Evolutionary conservation across 1,140 invertebrate species (phyloP).

Genomic region (Centruroides sculpturatus): DNA sequence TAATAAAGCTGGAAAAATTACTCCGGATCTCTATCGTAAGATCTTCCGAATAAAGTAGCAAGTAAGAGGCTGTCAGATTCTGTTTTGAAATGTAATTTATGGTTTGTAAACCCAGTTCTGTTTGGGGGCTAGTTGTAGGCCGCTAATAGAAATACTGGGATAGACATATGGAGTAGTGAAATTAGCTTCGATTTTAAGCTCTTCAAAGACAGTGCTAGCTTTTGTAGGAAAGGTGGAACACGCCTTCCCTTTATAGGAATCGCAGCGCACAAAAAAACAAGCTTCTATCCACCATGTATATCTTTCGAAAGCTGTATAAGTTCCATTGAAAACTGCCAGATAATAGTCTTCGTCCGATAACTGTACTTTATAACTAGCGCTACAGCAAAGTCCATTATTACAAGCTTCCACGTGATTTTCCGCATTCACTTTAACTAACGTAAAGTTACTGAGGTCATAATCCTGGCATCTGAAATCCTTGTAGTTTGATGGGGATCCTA

Average conservation of each 20-base stretch:
- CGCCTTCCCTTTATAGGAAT: neutral
- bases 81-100: too few species aligned
- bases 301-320: neutral
- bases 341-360: conserved; percentile 2
- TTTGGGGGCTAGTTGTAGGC: neutral
- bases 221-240: conserved; percentile 3
- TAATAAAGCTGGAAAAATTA: too few species aligned
- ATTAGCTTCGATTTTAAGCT: neutral
- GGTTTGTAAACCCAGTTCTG: neutral
- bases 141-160: neutral
- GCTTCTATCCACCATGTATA: conserved; percentile 3
- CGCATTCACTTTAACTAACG: conserved; percentile 1
- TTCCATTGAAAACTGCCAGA: neutral
- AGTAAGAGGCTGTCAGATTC: too few species aligned
- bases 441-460: neutral
- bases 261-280: conserved; percentile 4
- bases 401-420: conserved; percentile 3
- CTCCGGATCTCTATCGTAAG: too few species aligned
- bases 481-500: neutral
- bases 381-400: conserved; percentile 13
- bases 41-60: too few species aligned
- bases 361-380: conserved; percentile 3
- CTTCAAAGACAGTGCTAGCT: neutral
- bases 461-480: conserved; percentile 5
- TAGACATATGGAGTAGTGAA: conserved; percentile 2